Base-by-base conservation (phyloP, 2,888 invertebrate species). In the Caenorhabditis sp. region DNA sequence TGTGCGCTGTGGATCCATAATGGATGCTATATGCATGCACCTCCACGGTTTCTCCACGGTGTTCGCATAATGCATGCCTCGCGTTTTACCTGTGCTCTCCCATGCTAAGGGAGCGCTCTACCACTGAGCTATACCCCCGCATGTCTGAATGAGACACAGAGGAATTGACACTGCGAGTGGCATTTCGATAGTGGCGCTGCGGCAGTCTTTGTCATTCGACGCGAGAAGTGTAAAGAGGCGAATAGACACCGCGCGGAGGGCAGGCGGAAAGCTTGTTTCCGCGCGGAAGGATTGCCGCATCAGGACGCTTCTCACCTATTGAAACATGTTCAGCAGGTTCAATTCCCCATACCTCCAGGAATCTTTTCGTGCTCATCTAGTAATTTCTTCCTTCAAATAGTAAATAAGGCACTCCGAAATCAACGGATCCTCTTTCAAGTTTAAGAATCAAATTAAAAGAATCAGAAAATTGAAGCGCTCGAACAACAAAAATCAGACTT, bases 21-120 rank as follows among this genome's bases (percentile, higher is more conserved):
- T n/a, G n/a, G n/a, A n/a, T n/a, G n/a, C n/a, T n/a, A n/a, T n/a
- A n/a, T n/a, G n/a, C n/a, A n/a, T n/a, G n/a, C n/a, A n/a, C n/a
- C n/a, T n/a, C n/a, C n/a, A n/a, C n/a, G n/a, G n/a, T n/a, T n/a
- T n/a, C n/a, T n/a, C n/a, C n/a, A n/a, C n/a, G n/a, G n/a, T n/a
- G n/a, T n/a, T n/a, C n/a, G n/a, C n/a, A n/a, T n/a, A n/a, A n/a
- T n/a, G n/a, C n/a, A n/a, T n/a, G n/a, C n/a, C n/a, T n/a, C n/a
- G n/a, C n/a, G n/a, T n/a, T n/a, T n/a, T n/a, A n/a, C n/a, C n/a
- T n/a, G n/a, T n/a, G n/a, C n/a, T 84, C 84, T 84, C 83, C 80
- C 84, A 84, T 84, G 84, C 84, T 83, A 84, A 84, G 84, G 80
- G 84, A 84, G 84, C 84, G 84, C 84, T 84, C 84, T 83, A 83